Evolutionary conservation across 2,888 invertebrate genomes (phyloP), one percentile per base, ranked within the genome.

Genomic region (Mesoligia furuncula): DNA sequence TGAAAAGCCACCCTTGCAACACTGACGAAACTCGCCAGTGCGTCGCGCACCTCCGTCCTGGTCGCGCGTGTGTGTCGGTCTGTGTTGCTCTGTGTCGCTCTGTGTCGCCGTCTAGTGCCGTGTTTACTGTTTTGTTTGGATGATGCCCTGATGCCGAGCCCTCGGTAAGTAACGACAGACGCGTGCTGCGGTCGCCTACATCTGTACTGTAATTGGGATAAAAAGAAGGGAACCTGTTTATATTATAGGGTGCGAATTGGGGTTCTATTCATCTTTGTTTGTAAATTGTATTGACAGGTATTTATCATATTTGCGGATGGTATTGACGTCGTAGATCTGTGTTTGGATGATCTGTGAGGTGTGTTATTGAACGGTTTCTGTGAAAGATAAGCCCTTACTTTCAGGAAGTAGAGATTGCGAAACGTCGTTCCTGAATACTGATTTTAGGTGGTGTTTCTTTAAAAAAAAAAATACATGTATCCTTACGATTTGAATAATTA

Each of bases 31-130:
- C 62, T 75, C 77, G 83, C 80, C 92, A 94, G 94, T 94, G 91
- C 92, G 93, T 90, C 91, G 90, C 90, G 90, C 88, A 86, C 84
- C 89, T 81, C 80, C 59, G 81, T 62, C 81, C 83, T 73, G 77
- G 78, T 57, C 83, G 90, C 88, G 84, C 87, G 89, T 86, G 73
- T 74, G 62, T 70, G 72, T 64, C 62, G 57, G 54, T 51, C 24
- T 74, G 74, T 66, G 71, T 64, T 69, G 42, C 2, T 51, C 39
- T 75, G 31, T 75, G 54, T 59, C 71, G 77, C n/a, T 31, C 39
- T 65, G 67, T 71, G 67, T 66, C 77, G 54, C 78, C 65, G 73
- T 71, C 59, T 73, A 66, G 88, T 88, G 85, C 77, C 77, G 87
- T 88, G 88, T 88, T 88, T 88, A 87, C 71, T 83, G 80, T 87